Base-by-base conservation (phyloP, 2,888 invertebrate species). In the Galerucella pusilla region DNA sequence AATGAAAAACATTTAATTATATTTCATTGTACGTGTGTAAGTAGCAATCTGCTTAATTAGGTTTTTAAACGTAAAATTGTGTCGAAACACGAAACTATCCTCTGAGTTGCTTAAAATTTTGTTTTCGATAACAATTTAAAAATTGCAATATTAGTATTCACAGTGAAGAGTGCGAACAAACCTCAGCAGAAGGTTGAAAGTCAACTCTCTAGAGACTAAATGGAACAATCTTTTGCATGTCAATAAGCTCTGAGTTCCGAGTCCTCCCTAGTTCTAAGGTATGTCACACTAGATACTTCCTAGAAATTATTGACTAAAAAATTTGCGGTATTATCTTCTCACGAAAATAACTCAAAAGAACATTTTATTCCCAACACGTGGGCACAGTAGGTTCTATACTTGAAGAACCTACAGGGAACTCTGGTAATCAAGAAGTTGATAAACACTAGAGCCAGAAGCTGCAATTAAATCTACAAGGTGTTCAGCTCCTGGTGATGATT, bases 181-280 rank as follows among this genome's bases (percentile, higher is more conserved):
- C 84, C 85, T 85, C 84, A 83, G 83, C 81, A 84, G 84, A 82
- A 85, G 84, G 85, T 85, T 84, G 85, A 84, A 85, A 85, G 84
- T 84, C 84, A 83, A 82, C 81, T 83, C 84, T 64, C 84, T 67
- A 73, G 85, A 83, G 84, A 84, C 75, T 76, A 77, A 81, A 80
- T 79, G 78, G 83, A 82, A 81, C 83, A 84, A 85, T 84, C 83
- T 83, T 83, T 82, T 80, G 84, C 84, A 84, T 85, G 83, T 82
- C 84, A 84, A 84, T 84, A 81, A 83, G 82, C 80, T 77, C 75
- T 78, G 82, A 81, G 76, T 75, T 78, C 77, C 75, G 73, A 75
- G 78, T 77, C 76, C 77, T 68, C 68, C n/a, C 69, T 60, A 60
- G 69, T 69, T 42, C 49, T 61, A 69, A 69, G 69, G 49, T 69